Evolutionary conservation across 2,888 invertebrate genomes (phyloP).

Genomic region (Meandrusa payeni): DNA sequence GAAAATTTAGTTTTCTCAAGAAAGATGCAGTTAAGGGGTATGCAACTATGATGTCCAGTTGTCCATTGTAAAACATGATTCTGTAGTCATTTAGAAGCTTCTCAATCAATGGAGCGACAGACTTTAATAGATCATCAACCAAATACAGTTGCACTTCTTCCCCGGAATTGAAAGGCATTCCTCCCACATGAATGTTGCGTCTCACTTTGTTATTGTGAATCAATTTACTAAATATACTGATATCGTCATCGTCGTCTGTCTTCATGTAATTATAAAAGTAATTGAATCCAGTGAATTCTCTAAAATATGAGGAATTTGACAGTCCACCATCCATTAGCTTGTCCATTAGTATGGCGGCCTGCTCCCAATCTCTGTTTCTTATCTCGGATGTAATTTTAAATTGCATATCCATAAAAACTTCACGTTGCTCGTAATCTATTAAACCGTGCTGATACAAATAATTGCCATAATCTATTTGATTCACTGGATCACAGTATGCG

Average conservation of each 20-base stretch:
- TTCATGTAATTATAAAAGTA: constrained; percentile 87
- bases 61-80: constrained; percentile 84
- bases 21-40: constrained; percentile 82
- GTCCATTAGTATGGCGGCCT: constrained; percentile 87
- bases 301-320: constrained; percentile 72
- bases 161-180: constrained; percentile 71
- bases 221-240: constrained; percentile 51
- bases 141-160: constrained; percentile 72
- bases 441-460: constrained; percentile 76
- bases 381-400: constrained; percentile 80
- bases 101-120: constrained; percentile 71
- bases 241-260: constrained; percentile 63
- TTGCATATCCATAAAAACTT: constrained; percentile 81
- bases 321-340: constrained; percentile 77
- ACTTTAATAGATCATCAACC: constrained; percentile 79
- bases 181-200: constrained; percentile 82
- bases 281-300: constrained; percentile 86
- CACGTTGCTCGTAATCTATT: constrained; percentile 78
- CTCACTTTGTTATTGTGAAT: constrained; percentile 63
- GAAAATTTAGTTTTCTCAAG: constrained; percentile 84
- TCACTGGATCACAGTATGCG: constrained; percentile 72
- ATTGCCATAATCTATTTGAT: constrained; percentile 72
- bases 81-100: constrained; percentile 69
- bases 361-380: constrained; percentile 78
- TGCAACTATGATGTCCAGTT: constrained; percentile 84